Evolutionary conservation across 2,113 vertebrate species (phyloP), one percentile per base, ranked within the genome.

Genomic region (Periophthalmus modestus): DNA sequence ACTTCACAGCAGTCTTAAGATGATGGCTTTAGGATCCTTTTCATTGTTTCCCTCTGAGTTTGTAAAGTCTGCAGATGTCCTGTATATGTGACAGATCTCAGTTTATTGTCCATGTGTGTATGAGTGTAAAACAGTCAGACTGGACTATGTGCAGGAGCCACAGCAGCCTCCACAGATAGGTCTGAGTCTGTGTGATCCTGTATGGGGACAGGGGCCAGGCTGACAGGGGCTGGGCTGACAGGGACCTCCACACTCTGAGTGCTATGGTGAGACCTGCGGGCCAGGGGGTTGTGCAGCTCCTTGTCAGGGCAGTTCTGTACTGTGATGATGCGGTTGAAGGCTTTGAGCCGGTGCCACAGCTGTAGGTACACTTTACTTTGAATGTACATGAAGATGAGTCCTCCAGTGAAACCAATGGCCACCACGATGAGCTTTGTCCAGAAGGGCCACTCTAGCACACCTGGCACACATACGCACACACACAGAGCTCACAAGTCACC

Each of bases 241-340:
- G 95, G 92, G 71, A 95, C 93, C 15, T 89, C 89, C 58, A 95
- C 94, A 0, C 93, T 68, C 0, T 95, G 95, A 47, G 94, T 95
- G 65, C 55, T 79, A 18, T 95, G 95, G 0, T 90, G 23, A 94
- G 79, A 0, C 81, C 69, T 82, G 0, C 84, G 89, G 52, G 68
- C 92, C 86, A 94, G 95, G 62, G 92, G 89, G 79, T 79, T 47
- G 76, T 94, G 96, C 92, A 94, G 94, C 84, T 89, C 90, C 5
- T 94, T 96, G 84, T 99, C 97, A 0, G 97, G 97, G 88, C 96
- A 99, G 92, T 98, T 98, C 81, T 98, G 97, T 84, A 99, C 97
- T 33, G 98, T 98, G 88, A 99, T 98, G 72, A 99, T 95, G 69
- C 97, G 94, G 91, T 99, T 99, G 90, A 98, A 99, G 80, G 98